A percentile compares a stretch with the other conserved stretches of the same genome.
Evolutionary conservation across 2,797 vertebrate genomes (phyloP).

Genomic region (Fratercula arctica): DNA sequence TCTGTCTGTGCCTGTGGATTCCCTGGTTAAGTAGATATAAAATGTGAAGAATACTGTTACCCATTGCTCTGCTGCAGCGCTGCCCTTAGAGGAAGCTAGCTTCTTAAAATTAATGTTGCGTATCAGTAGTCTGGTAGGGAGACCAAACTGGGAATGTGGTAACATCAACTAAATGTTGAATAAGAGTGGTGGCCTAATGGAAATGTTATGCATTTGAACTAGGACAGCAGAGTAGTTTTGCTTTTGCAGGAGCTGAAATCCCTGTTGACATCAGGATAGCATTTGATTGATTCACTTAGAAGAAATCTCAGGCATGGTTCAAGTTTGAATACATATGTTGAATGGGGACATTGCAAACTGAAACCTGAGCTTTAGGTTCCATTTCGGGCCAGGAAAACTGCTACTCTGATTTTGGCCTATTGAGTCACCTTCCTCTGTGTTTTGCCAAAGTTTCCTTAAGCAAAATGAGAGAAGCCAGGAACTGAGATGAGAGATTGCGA

Average conservation of each 20-base stretch:
- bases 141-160: neutral
- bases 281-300: neutral
- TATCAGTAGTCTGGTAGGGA: neutral
- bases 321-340: neutral
- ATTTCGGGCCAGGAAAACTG: conserved; percentile 42
- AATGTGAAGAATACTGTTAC: neutral
- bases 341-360: conserved; percentile 20
- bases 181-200: neutral
- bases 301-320: neutral
- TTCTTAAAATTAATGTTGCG: neutral
- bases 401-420: conserved; percentile 23
- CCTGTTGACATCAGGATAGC: neutral
- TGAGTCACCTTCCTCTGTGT: conserved; percentile 40
- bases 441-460: conserved; percentile 39
- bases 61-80: neutral
- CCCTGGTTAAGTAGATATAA: neutral
- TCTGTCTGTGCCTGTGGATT: neutral
- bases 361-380: conserved; percentile 57
- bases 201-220: neutral
- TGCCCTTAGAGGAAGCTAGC: neutral
- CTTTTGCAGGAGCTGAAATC: neutral
- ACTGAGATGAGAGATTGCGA: neutral
- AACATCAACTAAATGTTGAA: neutral
- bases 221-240: neutral
- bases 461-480: neutral